Percentiles rank a stretch among this genome's conserved stretches.
Conservation (phyloP, 2,888 invertebrate species). For the Cataglyphis altisquamis region DNA sequence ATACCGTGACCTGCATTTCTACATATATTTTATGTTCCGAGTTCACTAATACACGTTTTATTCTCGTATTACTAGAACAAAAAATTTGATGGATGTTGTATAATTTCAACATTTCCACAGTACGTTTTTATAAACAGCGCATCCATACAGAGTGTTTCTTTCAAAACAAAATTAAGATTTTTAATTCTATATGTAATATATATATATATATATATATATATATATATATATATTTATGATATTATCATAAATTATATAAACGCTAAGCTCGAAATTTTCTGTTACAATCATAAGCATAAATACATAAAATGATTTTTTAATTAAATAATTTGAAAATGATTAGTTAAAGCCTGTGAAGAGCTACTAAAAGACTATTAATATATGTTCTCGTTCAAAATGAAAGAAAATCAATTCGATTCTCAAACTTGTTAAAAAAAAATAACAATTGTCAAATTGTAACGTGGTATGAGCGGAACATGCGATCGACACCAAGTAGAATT, state of each 20-base stretch:
- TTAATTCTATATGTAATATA: neutral
- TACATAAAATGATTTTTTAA: neutral
- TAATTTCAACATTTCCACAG: neutral
- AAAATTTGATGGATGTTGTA: neutral
- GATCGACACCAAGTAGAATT: neutral
- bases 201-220: too few relatives aligned
- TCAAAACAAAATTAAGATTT: neutral
- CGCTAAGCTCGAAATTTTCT: neutral
- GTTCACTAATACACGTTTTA: neutral
- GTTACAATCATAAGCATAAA: neutral
- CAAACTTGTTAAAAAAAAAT: neutral
- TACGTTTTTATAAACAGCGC: neutral
- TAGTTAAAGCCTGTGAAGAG: neutral
- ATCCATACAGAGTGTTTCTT: neutral
- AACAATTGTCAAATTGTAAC: neutral
- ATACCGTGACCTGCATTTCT: neutral
- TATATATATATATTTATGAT: neutral
- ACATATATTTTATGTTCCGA: neutral
- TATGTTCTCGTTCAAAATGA: neutral
- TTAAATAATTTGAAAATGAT: neutral
- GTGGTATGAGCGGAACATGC: neutral
- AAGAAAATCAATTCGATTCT: neutral
- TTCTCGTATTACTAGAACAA: neutral
- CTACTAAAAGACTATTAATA: neutral
- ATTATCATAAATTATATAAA: neutral